phyloP scores from a whole-genome alignment of 2,113 vertebrate genomes.

The Suricata suricatta region DNA sequence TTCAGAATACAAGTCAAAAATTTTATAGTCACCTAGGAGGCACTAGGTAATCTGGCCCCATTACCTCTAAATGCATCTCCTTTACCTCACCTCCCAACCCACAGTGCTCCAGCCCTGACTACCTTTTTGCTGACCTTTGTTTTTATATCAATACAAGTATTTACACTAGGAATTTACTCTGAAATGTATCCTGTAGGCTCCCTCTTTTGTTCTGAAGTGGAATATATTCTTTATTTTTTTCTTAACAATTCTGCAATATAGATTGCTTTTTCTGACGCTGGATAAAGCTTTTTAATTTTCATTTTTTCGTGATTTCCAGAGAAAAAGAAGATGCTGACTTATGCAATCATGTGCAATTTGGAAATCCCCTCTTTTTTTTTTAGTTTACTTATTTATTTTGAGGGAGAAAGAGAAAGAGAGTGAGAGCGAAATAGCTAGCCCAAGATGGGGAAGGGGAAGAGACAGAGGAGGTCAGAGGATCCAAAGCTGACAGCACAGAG shows the following conservation, averaged over 20 bases:
- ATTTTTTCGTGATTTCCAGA: not conserved
- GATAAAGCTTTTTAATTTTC: not conserved
- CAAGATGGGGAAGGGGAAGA: no score
- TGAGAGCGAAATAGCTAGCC: no score
- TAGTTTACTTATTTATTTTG: no score
- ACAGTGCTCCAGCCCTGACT: accelerated
- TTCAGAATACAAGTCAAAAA: not conserved
- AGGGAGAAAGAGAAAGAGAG: no score
- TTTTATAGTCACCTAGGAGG: not conserved
- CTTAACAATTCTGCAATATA: not conserved
- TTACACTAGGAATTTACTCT: not conserved
- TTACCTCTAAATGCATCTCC: not conserved
- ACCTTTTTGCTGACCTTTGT: not conserved
- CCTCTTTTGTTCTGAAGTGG: not conserved
- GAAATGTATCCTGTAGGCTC: not conserved
- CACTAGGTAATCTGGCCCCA: not conserved
- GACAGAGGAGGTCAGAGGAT: no score
- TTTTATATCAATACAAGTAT: not conserved
- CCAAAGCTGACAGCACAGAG: no score
- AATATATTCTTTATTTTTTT: not conserved
- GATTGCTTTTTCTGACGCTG: not conserved
- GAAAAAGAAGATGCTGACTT: not conserved
- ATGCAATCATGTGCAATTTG: not conserved
- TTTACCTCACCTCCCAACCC: not conserved
- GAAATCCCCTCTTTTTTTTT: not conserved